Percentiles rank a stretch among this genome's conserved stretches.
Evolutionary conservation across 2,888 invertebrate genomes (phyloP).

Genomic region (Trichogramma evanescens): DNA sequence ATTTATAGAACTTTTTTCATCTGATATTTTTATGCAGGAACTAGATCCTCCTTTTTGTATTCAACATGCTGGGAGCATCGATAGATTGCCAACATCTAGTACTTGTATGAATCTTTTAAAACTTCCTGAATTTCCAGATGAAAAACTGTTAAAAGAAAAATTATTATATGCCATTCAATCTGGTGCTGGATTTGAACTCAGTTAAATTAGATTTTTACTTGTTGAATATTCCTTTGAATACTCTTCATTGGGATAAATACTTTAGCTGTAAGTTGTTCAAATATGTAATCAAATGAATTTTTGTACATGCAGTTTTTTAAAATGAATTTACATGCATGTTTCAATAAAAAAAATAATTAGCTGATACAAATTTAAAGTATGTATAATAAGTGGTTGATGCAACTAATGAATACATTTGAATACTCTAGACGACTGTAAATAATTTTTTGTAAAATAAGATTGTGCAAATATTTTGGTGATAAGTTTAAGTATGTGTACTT

Average conservation of each 20-base stretch:
- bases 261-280: slow-evolving; percentile 1
- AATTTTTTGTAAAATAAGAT: slow-evolving; percentile 22
- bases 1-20: not conserved
- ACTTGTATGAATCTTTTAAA: slow-evolving; percentile 98
- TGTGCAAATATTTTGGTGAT: slow-evolving; percentile 21
- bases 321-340: not conserved
- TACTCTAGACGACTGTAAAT: slow-evolving; percentile 15
- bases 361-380: not conserved
- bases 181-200: slow-evolving; percentile 92
- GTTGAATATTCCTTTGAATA: not conserved
- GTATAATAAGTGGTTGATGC: too few relatives aligned
- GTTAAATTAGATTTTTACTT: slow-evolving; percentile 51
- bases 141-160: slow-evolving; percentile 71
- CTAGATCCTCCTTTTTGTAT: slow-evolving; percentile 94
- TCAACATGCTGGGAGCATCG: slow-evolving; percentile 82
- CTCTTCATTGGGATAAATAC: too few relatives aligned
- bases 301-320: slow-evolving; percentile 6
- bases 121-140: slow-evolving; percentile 81
- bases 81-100: slow-evolving; percentile 91
- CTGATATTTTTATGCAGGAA: slow-evolving; percentile 55
- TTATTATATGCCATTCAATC: slow-evolving; percentile 89
- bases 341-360: not conserved
- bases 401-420: not conserved
- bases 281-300: slow-evolving; percentile 7
- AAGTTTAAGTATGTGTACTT: slow-evolving; percentile 5